Conservation (phyloP, 1,140 invertebrate species). For the Catajapyx aquilonaris region DNA sequence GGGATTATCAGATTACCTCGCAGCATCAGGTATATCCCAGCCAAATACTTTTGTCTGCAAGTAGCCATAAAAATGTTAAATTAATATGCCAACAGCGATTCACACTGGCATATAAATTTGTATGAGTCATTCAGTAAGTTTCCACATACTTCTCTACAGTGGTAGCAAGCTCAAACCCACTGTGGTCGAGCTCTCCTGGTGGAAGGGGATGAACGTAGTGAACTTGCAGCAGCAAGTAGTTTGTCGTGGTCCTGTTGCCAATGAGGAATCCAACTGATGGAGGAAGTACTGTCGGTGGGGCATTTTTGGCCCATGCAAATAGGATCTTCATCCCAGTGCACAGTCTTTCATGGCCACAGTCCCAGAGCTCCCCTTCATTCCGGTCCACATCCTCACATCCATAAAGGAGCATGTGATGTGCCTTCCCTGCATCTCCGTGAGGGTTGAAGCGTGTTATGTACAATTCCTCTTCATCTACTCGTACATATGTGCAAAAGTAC, state of each 20-base stretch:
- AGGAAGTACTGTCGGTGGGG: constrained; percentile 31
- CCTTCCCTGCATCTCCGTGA: constrained; percentile 18
- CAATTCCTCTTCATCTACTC: constrained; percentile 15
- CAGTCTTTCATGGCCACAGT: constrained; percentile 20
- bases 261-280: constrained; percentile 31
- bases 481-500: constrained; percentile 18
- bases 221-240: constrained; percentile 31
- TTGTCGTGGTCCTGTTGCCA: constrained; percentile 22
- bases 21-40: constrained; percentile 21
- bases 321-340: constrained; percentile 25
- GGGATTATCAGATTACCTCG: constrained; percentile 15
- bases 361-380: constrained; percentile 5
- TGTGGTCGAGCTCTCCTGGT: constrained; percentile 15
- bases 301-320: constrained; percentile 43
- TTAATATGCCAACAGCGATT: background rate
- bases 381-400: constrained; percentile 26
- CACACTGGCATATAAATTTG: background rate
- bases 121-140: constrained; percentile 4
- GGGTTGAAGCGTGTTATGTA: constrained; percentile 21
- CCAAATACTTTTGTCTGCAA: constrained; percentile 22
- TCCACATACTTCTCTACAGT: constrained; percentile 16
- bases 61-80: too few relatives aligned
- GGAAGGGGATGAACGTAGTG: constrained; percentile 19
- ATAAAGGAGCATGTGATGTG: constrained; percentile 39
- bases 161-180: constrained; percentile 16